Evolutionary conservation across 2,797 vertebrate species (phyloP).

Genomic region (Simalia tracyae): DNA sequence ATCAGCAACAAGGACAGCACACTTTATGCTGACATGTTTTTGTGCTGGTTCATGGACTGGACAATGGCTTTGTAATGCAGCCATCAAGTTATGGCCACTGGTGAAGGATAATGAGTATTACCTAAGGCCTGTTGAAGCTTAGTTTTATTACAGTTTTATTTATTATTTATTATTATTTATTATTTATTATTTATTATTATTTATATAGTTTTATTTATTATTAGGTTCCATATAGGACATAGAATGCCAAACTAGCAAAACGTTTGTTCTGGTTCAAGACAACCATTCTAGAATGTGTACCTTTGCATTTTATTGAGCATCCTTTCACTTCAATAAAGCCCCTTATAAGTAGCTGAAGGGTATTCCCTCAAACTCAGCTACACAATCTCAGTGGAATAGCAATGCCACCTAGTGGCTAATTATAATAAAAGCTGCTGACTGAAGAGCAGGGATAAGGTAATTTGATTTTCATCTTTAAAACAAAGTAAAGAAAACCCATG

Average conservation of each 20-base stretch:
- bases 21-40: not conserved
- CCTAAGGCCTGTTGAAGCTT: not conserved
- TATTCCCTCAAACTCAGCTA: not conserved
- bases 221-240: not conserved
- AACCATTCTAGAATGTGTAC: not conserved
- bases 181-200: no score
- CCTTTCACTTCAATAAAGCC: not conserved
- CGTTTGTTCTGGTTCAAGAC: not conserved
- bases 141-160: not conserved
- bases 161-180: no score
- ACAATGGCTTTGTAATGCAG: not conserved
- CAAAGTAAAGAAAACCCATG: not conserved
- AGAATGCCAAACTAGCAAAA: not conserved
- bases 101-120: not conserved
- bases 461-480: conserved; percentile 9
- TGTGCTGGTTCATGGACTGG: not conserved
- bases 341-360: conserved; percentile 5
- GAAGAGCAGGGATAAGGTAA: not conserved
- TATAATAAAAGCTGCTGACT: conserved; percentile 3
- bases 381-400: conserved; percentile 7
- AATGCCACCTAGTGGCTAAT: conserved; percentile 8
- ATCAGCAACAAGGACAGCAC: not conserved
- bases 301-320: not conserved
- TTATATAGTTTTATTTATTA: no score
- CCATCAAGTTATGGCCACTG: not conserved